Base-by-base conservation (phyloP, 2,113 vertebrate species). In the Bothrops jararaca region DNA sequence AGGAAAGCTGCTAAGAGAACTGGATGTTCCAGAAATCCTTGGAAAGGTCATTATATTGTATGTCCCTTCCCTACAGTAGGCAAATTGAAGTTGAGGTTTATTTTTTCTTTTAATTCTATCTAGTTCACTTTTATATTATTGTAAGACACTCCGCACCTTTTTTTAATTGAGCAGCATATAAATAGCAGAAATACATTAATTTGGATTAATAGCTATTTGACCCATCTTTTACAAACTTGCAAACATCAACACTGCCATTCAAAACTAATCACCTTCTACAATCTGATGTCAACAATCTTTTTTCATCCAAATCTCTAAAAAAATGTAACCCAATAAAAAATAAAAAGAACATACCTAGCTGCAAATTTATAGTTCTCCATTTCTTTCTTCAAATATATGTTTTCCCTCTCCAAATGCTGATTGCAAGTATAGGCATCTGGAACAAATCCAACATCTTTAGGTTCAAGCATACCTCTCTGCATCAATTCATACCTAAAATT, bases 401-500 rank as follows among this genome's bases (percentile, higher is more conserved):
- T 97, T 94, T 98, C 97, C 42, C 60, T 95, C 6, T 98, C 97
- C 42, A 99, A 97, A 2, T 98, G 93, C 96, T 98, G 97, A 95
- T 98, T 98, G 87, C 95, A 97, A 0, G 52, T 95, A 91, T 98
- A 98, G n/a, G 97, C 97, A 4, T 98, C 92, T 64, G 98, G 98
- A 45, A 98, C 97, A 56, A 96, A 94, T 4, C 89, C 97, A 12
- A 60, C 6, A 26, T 92, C 93, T 20, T 93, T 92, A 6, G 94
- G 22, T n/a, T 96, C 93, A 24, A 98, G n/a, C 24, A 93, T 11
- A n/a, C 98, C 98, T 92, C 96, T 98, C 89, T 98, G 95, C 39
- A 95, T 88, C 93, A 98, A 95, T 88, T 99, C 98, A 13, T 97
- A 98, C 98, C 98, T 98, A 95, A 54, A 0, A 95, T 48, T 93